Percentiles rank a stretch among this genome's conserved stretches.
These are phyloP conservation scores for Parauchenoglanis punctatus DNA, from an alignment of 2,797 vertebrate genomes.

Conservation along the genomic window DNA sequence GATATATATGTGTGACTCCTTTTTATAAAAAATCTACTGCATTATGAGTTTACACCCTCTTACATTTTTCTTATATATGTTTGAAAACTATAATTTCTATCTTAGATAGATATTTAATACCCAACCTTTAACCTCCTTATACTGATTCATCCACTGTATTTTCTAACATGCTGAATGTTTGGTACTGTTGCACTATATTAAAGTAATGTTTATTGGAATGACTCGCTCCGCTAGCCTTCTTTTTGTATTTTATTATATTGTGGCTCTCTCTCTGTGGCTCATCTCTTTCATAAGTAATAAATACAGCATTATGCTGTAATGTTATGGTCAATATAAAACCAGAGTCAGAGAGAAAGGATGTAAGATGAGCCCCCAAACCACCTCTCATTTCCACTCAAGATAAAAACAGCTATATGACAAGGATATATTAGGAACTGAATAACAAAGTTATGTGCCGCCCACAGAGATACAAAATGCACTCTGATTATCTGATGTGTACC, in stretches of 20 bases:
- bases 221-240: background rate
- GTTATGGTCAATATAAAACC: background rate
- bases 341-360: slow-evolving; percentile 8
- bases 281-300: slow-evolving; percentile 21
- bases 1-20: background rate
- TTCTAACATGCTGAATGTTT: no score
- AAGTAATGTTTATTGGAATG: slow-evolving; percentile 4
- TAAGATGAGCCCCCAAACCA: slow-evolving; percentile 6
- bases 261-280: background rate
- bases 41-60: background rate
- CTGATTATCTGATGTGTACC: background rate
- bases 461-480: slow-evolving; percentile 4
- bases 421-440: slow-evolving; percentile 5
- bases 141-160: background rate
- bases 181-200: background rate
- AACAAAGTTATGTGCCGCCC: background rate
- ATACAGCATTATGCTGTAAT: background rate
- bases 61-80: background rate
- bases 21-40: background rate
- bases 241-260: slow-evolving; percentile 1
- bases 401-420: slow-evolving; percentile 12
- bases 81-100: background rate
- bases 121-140: background rate
- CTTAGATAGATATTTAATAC: background rate
- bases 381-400: slow-evolving; percentile 13